phyloP scores from a whole-genome alignment of 2,888 invertebrate species.

The Electrophaes corylata region DNA sequence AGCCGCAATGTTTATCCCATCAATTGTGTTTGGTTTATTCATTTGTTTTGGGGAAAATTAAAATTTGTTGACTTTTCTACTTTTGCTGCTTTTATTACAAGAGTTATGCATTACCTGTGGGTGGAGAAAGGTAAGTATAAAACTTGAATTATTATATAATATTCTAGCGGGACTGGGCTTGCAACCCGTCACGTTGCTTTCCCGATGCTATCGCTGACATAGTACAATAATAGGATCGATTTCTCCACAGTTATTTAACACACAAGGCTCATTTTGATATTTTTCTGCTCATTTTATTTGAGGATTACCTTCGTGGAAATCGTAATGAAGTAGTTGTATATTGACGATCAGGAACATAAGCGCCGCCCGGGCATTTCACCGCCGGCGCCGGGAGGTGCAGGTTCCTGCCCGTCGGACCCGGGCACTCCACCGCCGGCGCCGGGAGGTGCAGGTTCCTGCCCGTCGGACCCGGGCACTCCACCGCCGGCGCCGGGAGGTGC shows the following conservation, averaged over 20 bases:
- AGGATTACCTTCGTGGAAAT: background rate
- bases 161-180: background rate
- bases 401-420: too few relatives aligned
- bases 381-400: too few relatives aligned
- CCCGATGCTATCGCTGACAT: too few relatives aligned
- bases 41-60: constrained; percentile 20
- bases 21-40: constrained; percentile 30
- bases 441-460: too few relatives aligned
- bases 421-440: too few relatives aligned
- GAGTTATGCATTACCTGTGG: constrained; percentile 16
- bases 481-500: too few relatives aligned
- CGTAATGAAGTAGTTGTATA: background rate
- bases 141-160: too few relatives aligned
- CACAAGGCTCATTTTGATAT: background rate
- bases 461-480: too few relatives aligned
- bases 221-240: too few relatives aligned
- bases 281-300: background rate
- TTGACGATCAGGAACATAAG: background rate
- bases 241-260: background rate
- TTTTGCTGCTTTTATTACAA: constrained; percentile 2
- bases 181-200: background rate
- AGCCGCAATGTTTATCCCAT: constrained; percentile 31
- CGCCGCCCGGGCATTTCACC: too few relatives aligned
- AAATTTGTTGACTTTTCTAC: constrained; percentile 22
- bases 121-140: too few relatives aligned